These are phyloP conservation scores for Calosoma granatense DNA, from an alignment of 1,140 invertebrate genomes.

Conservation along the genomic window DNA sequence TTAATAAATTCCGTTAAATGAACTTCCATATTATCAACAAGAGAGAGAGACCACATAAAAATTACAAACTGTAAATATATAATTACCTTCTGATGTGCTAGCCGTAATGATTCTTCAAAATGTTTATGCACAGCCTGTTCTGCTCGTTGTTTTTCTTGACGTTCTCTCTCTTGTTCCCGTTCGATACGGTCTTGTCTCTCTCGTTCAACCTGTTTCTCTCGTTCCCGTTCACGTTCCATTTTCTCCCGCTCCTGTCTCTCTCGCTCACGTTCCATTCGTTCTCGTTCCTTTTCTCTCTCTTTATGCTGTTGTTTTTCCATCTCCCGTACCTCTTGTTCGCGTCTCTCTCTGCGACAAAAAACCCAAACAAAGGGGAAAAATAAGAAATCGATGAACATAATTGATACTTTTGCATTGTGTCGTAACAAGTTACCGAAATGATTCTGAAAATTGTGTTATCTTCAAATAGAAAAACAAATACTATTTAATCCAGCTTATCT, in stretches of 20 bases:
- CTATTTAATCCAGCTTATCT: too few relatives aligned
- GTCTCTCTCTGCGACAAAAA: slow-evolving; percentile 49
- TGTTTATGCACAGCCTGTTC: slow-evolving; percentile 78
- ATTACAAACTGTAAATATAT: slow-evolving; percentile 12
- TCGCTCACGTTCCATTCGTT: slow-evolving; percentile 36
- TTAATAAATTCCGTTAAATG: too few relatives aligned
- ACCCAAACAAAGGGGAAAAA: too few relatives aligned
- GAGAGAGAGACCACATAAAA: slow-evolving; percentile 1
- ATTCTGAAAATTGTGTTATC: too few relatives aligned
- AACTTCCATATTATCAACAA: too few relatives aligned
- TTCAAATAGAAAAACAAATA: too few relatives aligned
- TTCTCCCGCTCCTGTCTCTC: slow-evolving; percentile 44
- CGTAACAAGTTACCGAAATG: too few relatives aligned
- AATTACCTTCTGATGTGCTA: slow-evolving; percentile 69
- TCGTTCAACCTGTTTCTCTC: slow-evolving; percentile 38
- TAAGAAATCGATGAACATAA: too few relatives aligned
- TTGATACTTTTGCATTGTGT: too few relatives aligned
- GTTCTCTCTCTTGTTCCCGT: slow-evolving; percentile 44
- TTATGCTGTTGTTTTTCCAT: slow-evolving; percentile 47
- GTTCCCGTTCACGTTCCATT: slow-evolving; percentile 36
- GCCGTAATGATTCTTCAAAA: slow-evolving; percentile 77
- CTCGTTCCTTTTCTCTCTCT: slow-evolving; percentile 46
- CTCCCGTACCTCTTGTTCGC: slow-evolving; percentile 53
- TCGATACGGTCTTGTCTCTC: slow-evolving; percentile 41
- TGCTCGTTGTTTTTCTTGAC: slow-evolving; percentile 53